A percentile compares a stretch with the other conserved stretches of the same genome.
Evolutionary conservation across 2,888 invertebrate species (phyloP).

Genomic region (Omphaloscelis lunosa): DNA sequence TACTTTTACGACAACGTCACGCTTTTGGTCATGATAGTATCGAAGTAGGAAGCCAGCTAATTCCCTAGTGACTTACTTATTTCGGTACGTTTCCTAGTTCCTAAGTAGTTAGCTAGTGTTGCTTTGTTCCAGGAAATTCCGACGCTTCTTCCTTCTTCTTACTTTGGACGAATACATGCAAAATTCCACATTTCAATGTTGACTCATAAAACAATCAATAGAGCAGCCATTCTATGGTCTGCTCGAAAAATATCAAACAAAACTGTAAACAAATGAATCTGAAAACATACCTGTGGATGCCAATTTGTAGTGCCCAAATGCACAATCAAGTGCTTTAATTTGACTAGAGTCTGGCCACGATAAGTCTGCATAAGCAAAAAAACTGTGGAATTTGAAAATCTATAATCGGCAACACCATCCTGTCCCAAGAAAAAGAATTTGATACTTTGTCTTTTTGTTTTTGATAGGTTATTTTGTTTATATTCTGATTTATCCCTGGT

Average conservation of each 20-base stretch:
- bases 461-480: too few relatives aligned
- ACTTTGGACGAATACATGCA: not conserved
- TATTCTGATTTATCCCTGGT: too few relatives aligned
- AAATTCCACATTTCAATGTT: not conserved
- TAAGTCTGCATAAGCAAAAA: too few relatives aligned
- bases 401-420: too few relatives aligned
- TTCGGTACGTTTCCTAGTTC: slow-evolving; percentile 47
- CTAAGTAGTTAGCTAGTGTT: not conserved
- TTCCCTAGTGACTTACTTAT: slow-evolving; percentile 63
- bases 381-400: too few relatives aligned
- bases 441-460: too few relatives aligned
- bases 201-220: not conserved
- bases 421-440: too few relatives aligned
- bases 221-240: not conserved
- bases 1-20: slow-evolving; percentile 78
- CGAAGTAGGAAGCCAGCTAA: slow-evolving; percentile 75
- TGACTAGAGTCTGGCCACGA: too few relatives aligned
- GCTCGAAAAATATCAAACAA: not conserved
- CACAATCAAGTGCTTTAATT: not conserved
- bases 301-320: too few relatives aligned
- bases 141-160: not conserved
- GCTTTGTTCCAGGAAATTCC: slow-evolving; percentile 10
- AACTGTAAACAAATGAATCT: not conserved
- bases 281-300: not conserved
- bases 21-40: slow-evolving; percentile 76